A percentile compares a stretch with the other conserved stretches of the same genome.
Evolutionary conservation across 2,888 invertebrate species (phyloP).

Genomic region (Troides oblongomaculatus): DNA sequence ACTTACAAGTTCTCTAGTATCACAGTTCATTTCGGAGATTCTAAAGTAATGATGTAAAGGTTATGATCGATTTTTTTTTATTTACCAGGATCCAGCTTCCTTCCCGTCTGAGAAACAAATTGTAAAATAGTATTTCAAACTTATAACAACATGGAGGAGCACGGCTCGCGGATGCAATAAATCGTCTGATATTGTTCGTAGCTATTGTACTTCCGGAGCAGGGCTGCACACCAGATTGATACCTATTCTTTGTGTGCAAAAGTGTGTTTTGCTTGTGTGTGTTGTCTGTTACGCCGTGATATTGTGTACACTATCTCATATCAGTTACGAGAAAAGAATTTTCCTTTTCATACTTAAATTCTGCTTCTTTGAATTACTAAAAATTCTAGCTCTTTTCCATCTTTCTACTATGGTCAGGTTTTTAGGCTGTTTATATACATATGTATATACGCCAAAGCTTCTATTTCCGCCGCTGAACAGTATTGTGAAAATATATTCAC

Average conservation of each 20-base stretch:
- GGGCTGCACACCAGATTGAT: slow-evolving; percentile 15
- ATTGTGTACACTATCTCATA: not conserved
- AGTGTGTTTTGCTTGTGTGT: slow-evolving; percentile 12
- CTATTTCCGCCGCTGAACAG: no score
- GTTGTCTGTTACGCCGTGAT: not conserved
- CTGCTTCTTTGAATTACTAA: no score
- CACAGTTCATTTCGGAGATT: no score
- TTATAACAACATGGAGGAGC: slow-evolving; percentile 24
- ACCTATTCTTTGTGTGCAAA: slow-evolving; percentile 11
- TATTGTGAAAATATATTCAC: no score
- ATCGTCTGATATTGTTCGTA: slow-evolving; percentile 27
- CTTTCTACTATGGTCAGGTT: no score
- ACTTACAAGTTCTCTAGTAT: no score
- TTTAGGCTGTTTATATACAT: no score
- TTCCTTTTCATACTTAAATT: not conserved
- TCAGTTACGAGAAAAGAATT: not conserved
- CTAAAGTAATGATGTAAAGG: not conserved
- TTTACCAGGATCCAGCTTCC: slow-evolving; percentile 1
- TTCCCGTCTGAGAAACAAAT: slow-evolving; percentile 10
- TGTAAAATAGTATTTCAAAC: slow-evolving; percentile 24
- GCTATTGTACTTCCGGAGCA: slow-evolving; percentile 20
- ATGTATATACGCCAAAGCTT: no score
- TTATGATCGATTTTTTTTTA: not conserved
- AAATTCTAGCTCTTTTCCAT: no score
- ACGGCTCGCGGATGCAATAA: slow-evolving; percentile 23